Percentiles rank a stretch among this genome's conserved stretches.
These are phyloP conservation scores for Conops quadrifasciatus DNA, from an alignment of 2,888 invertebrate species.

Conservation along the genomic window DNA sequence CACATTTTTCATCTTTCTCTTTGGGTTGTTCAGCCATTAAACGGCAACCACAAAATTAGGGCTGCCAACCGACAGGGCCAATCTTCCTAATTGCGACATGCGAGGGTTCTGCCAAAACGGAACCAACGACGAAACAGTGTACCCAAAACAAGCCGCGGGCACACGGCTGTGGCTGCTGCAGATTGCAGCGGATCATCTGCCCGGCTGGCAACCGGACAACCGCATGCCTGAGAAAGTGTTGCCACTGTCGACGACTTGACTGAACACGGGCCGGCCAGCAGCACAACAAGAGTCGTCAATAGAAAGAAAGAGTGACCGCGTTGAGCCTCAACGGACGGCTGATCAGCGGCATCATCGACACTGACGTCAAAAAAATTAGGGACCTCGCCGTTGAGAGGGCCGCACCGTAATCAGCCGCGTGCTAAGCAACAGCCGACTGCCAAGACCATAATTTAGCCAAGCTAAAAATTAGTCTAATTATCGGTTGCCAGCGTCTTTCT, in stretches of 20 bases:
- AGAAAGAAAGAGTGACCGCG: no score
- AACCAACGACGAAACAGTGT: background rate
- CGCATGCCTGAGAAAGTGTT: slow-evolving; percentile 26
- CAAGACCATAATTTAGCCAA: slow-evolving; percentile 25
- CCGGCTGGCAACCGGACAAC: background rate
- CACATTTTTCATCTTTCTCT: no score
- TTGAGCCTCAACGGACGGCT: background rate
- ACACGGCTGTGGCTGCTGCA: background rate
- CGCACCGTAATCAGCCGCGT: slow-evolving; percentile 33
- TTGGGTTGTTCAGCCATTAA: background rate
- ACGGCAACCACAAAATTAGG: slow-evolving; percentile 23
- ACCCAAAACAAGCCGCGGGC: slow-evolving; percentile 11
- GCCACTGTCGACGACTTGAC: slow-evolving; percentile 31
- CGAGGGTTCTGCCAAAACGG: slow-evolving; percentile 7
- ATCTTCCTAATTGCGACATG: slow-evolving; percentile 29
- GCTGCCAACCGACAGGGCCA: slow-evolving; percentile 8
- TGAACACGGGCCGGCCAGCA: background rate
- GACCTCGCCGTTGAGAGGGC: background rate
- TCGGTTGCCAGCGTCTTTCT: slow-evolving; percentile 25
- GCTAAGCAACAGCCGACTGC: slow-evolving; percentile 35
- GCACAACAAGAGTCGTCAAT: no score
- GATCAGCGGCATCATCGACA: slow-evolving; percentile 18
- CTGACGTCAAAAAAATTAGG: slow-evolving; percentile 10
- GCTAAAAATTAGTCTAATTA: slow-evolving; percentile 36
- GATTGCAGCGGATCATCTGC: slow-evolving; percentile 25